These are phyloP conservation scores for Corythornis cristatus DNA, from an alignment of 2,113 vertebrate species.

Conservation along the genomic window DNA sequence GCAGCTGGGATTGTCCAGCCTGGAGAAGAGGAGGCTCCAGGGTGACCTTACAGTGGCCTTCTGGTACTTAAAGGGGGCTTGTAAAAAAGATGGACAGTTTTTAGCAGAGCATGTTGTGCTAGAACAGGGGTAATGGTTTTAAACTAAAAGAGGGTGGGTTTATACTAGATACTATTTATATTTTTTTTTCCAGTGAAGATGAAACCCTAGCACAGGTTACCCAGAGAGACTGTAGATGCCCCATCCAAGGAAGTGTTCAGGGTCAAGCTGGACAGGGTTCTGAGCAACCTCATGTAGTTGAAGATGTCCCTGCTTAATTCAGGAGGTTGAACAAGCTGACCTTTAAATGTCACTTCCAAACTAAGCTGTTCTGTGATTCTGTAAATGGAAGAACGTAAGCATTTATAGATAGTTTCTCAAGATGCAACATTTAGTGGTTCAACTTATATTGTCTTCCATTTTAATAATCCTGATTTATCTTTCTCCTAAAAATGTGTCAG, in stretches of 20 bases:
- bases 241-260: neutral
- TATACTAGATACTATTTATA: neutral
- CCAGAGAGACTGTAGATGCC: neutral
- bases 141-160: neutral
- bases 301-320: neutral
- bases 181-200: neutral
- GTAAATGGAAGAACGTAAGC: neutral
- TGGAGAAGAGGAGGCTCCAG: neutral
- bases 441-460: neutral
- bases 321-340: neutral
- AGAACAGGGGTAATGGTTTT: neutral
- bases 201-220: neutral
- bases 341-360: neutral
- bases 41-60: rapidly evolving
- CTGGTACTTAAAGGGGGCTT: rapidly evolving
- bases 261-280: rapidly evolving
- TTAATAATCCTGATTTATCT: neutral
- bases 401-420: neutral
- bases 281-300: neutral
- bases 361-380: neutral
- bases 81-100: neutral
- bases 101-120: rapidly evolving
- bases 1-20: neutral
- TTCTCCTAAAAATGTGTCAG: neutral
- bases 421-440: neutral